A percentile compares a stretch with the other conserved stretches of the same genome.
Conservation (phyloP, 2,113 vertebrate genomes). For the Sorex araneus region DNA sequence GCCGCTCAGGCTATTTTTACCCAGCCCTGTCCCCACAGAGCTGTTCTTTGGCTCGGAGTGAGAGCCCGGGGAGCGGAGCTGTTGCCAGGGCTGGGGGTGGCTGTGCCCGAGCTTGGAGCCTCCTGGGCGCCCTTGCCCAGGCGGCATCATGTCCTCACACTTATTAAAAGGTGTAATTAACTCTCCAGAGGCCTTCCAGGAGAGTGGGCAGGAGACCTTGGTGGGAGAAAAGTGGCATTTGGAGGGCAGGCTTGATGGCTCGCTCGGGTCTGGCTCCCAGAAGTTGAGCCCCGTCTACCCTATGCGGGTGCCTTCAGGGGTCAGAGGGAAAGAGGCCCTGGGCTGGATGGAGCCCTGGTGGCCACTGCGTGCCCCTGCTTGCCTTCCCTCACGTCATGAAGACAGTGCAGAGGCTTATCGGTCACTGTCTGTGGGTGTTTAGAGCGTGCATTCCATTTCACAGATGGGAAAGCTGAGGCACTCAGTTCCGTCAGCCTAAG, state of each 20-base stretch:
- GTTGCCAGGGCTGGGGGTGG: constrained; percentile 75
- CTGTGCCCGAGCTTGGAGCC: neutral
- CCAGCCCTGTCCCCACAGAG: constrained; percentile 70
- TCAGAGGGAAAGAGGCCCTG: neutral
- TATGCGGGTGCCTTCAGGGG: neutral
- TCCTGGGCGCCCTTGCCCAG: constrained; percentile 17
- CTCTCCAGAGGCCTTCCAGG: neutral
- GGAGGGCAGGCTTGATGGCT: neutral
- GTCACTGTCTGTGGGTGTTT: neutral
- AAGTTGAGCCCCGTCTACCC: neutral
- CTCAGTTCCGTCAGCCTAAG: neutral
- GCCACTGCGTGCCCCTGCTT: neutral
- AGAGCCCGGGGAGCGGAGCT: constrained; percentile 29
- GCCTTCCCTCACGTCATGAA: neutral
- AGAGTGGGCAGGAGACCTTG: constrained; percentile 20
- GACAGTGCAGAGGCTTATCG: neutral
- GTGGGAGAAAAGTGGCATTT: neutral
- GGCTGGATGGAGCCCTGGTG: neutral
- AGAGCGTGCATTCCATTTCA: neutral
- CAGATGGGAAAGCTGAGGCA: neutral
- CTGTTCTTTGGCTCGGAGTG: constrained; percentile 69
- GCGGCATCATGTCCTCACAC: neutral
- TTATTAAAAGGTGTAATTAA: constrained; percentile 28
- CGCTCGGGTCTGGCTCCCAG: neutral
- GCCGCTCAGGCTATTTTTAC: constrained; percentile 77